These are phyloP conservation scores for Bhutanitis thaidina DNA, from an alignment of 2,888 invertebrate genomes.

Conservation along the genomic window DNA sequence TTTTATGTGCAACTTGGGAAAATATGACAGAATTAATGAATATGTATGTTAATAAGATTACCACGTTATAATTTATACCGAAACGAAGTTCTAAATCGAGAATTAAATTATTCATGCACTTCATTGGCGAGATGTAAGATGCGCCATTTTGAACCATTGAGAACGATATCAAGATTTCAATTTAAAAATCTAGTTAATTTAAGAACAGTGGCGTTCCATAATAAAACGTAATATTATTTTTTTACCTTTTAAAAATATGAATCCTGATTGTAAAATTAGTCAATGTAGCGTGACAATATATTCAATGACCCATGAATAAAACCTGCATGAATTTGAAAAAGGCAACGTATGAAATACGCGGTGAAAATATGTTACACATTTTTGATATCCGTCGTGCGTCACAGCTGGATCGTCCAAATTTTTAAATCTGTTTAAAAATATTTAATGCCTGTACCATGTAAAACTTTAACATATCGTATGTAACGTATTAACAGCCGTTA, in stretches of 20 bases:
- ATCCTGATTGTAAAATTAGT: not conserved
- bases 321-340: slow-evolving; percentile 9
- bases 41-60: slow-evolving; percentile 44
- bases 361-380: slow-evolving; percentile 12
- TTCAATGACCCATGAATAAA: slow-evolving; percentile 11
- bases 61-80: slow-evolving; percentile 14
- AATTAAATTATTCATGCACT: too few relatives aligned
- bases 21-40: slow-evolving; percentile 42
- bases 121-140: too few relatives aligned
- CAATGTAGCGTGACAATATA: slow-evolving; percentile 1
- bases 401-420: slow-evolving; percentile 15
- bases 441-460: slow-evolving; percentile 7
- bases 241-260: too few relatives aligned
- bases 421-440: slow-evolving; percentile 17
- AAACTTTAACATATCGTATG: not conserved
- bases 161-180: too few relatives aligned
- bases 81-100: too few relatives aligned
- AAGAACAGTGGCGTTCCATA: too few relatives aligned
- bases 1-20: slow-evolving; percentile 50
- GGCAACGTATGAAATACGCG: slow-evolving; percentile 11
- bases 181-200: too few relatives aligned
- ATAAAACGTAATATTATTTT: too few relatives aligned
- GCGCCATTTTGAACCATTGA: too few relatives aligned
- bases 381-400: slow-evolving; percentile 13
- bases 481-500: not conserved